Evolutionary conservation across 2,888 invertebrate genomes (phyloP).

Genomic region (Boloria selene): DNA sequence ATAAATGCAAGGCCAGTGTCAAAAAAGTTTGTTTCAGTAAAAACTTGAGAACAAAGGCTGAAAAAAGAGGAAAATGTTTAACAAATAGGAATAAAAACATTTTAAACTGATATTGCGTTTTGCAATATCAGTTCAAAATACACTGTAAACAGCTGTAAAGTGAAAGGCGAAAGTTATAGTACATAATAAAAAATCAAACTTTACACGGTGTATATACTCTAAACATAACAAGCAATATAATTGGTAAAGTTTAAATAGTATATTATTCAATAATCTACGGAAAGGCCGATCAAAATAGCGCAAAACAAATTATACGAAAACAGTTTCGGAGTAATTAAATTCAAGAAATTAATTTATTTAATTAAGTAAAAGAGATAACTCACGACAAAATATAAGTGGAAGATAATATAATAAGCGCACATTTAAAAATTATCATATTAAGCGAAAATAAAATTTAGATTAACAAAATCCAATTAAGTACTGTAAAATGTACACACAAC

Average conservation of each 20-base stretch:
- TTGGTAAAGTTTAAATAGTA: not conserved
- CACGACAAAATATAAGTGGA: constrained; percentile 71
- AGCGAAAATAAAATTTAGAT: constrained; percentile 38
- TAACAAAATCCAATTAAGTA: constrained; percentile 36
- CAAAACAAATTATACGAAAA: no score
- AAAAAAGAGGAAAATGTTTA: constrained; percentile 46
- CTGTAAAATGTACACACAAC: constrained; percentile 38
- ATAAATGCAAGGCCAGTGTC: constrained; percentile 74
- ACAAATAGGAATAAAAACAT: constrained; percentile 14
- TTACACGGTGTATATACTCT: no score
- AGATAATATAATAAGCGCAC: constrained; percentile 64
- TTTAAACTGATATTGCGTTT: no score
- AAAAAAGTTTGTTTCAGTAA: constrained; percentile 67
- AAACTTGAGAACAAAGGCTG: constrained; percentile 73
- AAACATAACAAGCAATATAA: not conserved
- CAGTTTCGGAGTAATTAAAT: not conserved
- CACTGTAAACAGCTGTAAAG: constrained; percentile 46
- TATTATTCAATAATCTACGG: no score
- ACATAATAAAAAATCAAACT: no score
- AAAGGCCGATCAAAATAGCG: no score
- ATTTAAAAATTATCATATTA: constrained; percentile 75
- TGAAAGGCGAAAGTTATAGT: constrained; percentile 42
- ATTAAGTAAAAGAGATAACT: constrained; percentile 48
- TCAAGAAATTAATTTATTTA: not conserved
- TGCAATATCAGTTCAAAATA: constrained; percentile 15